These are phyloP conservation scores for Cyprinodon brontotheroides DNA, from an alignment of 2,113 vertebrate genomes.

Conservation along the genomic window DNA sequence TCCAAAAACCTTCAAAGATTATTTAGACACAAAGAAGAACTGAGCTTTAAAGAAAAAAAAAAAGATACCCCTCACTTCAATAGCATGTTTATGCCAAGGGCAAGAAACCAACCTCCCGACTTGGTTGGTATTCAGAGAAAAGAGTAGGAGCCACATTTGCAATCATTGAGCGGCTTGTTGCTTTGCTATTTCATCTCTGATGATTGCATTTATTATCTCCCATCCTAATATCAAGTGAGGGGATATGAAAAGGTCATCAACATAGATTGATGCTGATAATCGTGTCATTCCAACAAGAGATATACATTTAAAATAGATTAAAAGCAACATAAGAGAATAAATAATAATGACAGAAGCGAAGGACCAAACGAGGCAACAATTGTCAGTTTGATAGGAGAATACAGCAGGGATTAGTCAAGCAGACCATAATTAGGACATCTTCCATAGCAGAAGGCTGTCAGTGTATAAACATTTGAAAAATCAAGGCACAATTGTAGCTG, in stretches of 20 bases:
- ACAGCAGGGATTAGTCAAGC: slow-evolving; percentile 27
- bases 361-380: slow-evolving; percentile 57
- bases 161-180: slow-evolving; percentile 55
- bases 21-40: slow-evolving; percentile 46
- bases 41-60: slow-evolving; percentile 56
- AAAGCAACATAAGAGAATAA: slow-evolving; percentile 23
- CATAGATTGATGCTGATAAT: slow-evolving; percentile 44
- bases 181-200: slow-evolving; percentile 53
- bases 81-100: slow-evolving; percentile 54
- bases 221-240: slow-evolving; percentile 43
- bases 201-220: slow-evolving; percentile 58
- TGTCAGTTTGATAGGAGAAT: slow-evolving; percentile 38
- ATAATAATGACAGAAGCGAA: slow-evolving; percentile 35
- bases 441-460: slow-evolving; percentile 27
- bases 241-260: slow-evolving; percentile 46
- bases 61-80: slow-evolving; percentile 42
- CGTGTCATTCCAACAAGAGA: slow-evolving; percentile 30
- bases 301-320: slow-evolving; percentile 22
- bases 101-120: slow-evolving; percentile 40
- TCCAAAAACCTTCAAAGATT: slow-evolving; percentile 32
- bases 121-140: slow-evolving; percentile 53
- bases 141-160: slow-evolving; percentile 49
- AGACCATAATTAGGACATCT: slow-evolving; percentile 42
- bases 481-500: slow-evolving; percentile 77
- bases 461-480: slow-evolving; percentile 61